Evolutionary conservation across 1,140 invertebrate genomes (phyloP), one percentile per base, ranked within the genome.

Genomic region (Ditylenchus dipsaci): DNA sequence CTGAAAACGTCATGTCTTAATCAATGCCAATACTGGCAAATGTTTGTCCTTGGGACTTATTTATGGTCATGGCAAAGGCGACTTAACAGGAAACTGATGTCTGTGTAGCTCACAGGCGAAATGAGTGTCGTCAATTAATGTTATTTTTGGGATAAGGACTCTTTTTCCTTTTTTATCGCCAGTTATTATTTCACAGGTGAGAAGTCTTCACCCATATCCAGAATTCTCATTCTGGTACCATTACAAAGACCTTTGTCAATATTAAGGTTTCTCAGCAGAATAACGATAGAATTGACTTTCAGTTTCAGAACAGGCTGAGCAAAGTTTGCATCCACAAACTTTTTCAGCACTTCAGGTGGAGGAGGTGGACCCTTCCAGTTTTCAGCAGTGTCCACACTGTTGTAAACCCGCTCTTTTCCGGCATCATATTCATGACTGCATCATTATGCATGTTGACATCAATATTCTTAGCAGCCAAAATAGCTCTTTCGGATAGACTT

Each of bases 21-120:
- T 84, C 72, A 67, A 86, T 65, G 72, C 70, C 84, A 72, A 77
- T 70, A 67, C 72, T 68, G 72, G 77, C 45, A 1, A 84, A 68
- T 21, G 83, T 76, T 77, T 87, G 85, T 23, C 86, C 85, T 80
- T 88, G 87, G 8, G 84, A 71, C 80, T 87, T 87, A 75, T 88
- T 87, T 13, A 88, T 86, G 0, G 86, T 85, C 79, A 87, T 86
- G 23, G 85, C 84, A 87, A 88, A 3, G 80, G 76, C 5, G 84
- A 63, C 67, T 80, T 75, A 0, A 88, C 43, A 23, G 86, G 85
- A 83, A 88, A 87, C 72, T 88, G 86, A 0, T 84, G 38, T 63
- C 86, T 64, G 23, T 17, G 47, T 15, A 78, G 71, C 8, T 11
- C 1, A 42, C 61, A 30, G 15, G 57, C 21, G 43, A 69, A 69